Conservation (phyloP, 2,113 vertebrate species). For the Osmerus mordax region DNA sequence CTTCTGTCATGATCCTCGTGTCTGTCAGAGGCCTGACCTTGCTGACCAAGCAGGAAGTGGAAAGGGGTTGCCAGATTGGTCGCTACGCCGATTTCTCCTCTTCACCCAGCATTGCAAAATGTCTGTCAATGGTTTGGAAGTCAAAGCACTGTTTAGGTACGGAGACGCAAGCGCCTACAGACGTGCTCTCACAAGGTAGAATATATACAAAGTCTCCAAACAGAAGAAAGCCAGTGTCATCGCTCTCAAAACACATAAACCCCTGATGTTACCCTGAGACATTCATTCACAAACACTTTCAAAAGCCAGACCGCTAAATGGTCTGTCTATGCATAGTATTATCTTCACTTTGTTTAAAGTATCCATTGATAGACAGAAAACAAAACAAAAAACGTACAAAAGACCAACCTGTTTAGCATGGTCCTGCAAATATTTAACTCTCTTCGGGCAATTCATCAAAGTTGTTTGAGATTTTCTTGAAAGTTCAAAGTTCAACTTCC, state of each 20-base stretch:
- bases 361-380: conserved; percentile 31
- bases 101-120: conserved; percentile 4
- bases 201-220: conserved; percentile 14
- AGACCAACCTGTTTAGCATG: background rate
- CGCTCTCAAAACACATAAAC: conserved; percentile 45
- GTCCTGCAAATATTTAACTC: conserved; percentile 6
- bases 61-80: conserved; percentile 39
- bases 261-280: conserved; percentile 26
- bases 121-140: background rate
- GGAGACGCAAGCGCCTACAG: background rate
- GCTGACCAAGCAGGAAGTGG: conserved; percentile 33
- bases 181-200: conserved; percentile 17
- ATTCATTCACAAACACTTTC: conserved; percentile 29
- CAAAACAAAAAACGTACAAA: background rate
- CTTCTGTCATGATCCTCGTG: conserved; percentile 32
- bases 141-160: background rate
- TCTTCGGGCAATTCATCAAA: background rate
- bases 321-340: conserved; percentile 24
- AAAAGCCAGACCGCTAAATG: conserved; percentile 50
- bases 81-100: conserved; percentile 16
- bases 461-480: background rate
- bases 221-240: conserved; percentile 17
- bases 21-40: conserved; percentile 50
- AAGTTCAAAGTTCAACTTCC: conserved; percentile 30
- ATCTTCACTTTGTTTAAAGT: conserved; percentile 39